Evolutionary conservation across 2,113 vertebrate species (phyloP), one percentile per base, ranked within the genome.

Genomic region (Edolisoma coerulescens): DNA sequence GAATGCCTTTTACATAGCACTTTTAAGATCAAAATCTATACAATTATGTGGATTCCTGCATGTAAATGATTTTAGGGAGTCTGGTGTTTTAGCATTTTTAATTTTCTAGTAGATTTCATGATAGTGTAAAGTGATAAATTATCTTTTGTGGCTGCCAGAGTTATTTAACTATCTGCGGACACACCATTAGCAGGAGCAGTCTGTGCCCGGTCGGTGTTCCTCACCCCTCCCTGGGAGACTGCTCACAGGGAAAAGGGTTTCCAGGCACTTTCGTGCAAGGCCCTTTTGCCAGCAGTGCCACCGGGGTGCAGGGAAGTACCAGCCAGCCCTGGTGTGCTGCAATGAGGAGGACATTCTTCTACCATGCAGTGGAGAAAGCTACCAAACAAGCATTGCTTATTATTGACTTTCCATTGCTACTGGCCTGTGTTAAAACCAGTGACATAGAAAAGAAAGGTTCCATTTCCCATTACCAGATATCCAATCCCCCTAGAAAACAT

Each of bases 381-480:
- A 95, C 50, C 69, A 95, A 87, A 87, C 23, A 84, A 81, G 49
- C n/a, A 53, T 32, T 0, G 0, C 75, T 67, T 94, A 76, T 56
- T 95, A 57, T 12, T 89, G 73, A 91, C 89, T 96, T 95, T 91
- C 91, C 83, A 74, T 92, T 87, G 52, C 57, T 89, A 94, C 79
- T 90, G 89, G 94, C 83, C 82, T 89, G 53, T 49, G 61, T 90
- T 95, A 96, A 90, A 96, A 92, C 79, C 70, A 93, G 84, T 87
- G 95, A 96, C 91, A 96, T 27, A 89, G 74, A 92, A 95, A 87
- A 95, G 87, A 95, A 95, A 91, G 95, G 95, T 90, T 96, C 91
- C 76, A 95, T 94, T 97, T 96, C 95, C 92, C 87, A 93, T 95
- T 96, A 96, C 93, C 88, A 97, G 93, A 95, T 95, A 97, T 96